Evolutionary conservation across 2,113 vertebrate genomes (phyloP).

Genomic region (Podarcis cretensis): DNA sequence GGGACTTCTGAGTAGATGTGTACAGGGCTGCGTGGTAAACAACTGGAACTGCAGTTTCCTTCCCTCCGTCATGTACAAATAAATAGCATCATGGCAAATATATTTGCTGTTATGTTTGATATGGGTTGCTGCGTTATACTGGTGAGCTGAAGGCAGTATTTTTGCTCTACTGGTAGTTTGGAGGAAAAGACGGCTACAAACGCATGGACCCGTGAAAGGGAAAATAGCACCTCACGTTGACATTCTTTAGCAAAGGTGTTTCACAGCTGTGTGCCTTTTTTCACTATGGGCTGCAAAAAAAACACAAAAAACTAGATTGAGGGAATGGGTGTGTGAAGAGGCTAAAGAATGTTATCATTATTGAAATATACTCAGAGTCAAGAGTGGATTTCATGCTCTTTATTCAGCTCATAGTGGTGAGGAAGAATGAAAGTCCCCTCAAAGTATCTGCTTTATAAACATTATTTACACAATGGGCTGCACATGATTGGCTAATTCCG

Average conservation of each 20-base stretch:
- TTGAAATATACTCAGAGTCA: no score
- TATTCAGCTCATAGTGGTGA: no score
- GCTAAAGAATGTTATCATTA: no score
- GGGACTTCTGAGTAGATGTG: background rate
- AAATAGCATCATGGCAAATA: background rate
- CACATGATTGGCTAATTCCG: no score
- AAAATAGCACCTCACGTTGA: no score
- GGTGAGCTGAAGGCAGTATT: background rate
- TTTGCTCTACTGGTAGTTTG: background rate
- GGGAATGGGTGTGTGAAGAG: no score
- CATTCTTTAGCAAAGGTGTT: background rate
- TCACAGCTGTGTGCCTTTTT: background rate
- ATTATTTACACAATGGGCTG: no score
- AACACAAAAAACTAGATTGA: no score
- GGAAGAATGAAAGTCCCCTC: no score
- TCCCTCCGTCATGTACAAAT: background rate
- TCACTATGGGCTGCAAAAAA: background rate
- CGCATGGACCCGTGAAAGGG: background rate
- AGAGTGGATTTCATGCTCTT: no score
- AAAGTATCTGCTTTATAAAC: no score
- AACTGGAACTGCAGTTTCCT: background rate
- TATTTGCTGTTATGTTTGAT: background rate
- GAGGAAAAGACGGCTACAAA: background rate
- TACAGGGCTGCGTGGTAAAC: background rate
- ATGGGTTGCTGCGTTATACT: no score